Base-by-base conservation (phyloP, 2,888 invertebrate genomes). In the Nudaria mundana region DNA sequence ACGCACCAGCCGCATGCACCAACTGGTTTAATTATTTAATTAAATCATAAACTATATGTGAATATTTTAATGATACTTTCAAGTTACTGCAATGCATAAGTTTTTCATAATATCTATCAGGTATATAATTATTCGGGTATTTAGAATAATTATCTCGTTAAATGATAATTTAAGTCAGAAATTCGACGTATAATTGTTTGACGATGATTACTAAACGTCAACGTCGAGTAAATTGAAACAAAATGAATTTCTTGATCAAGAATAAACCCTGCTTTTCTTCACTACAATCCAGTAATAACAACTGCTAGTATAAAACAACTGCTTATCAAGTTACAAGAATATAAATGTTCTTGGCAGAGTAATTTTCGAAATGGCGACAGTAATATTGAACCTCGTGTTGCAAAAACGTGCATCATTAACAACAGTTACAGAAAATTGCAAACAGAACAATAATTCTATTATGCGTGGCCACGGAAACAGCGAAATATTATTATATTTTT, bases 361-460 rank as follows among this genome's bases (percentile, higher is more conserved):
- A 42, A 50, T 53, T 48, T 44, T 29, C 30, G 36, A 34, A 42
- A 40, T 30, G 22, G 37, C 23, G 38, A 26, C 37, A 33, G 31
- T 37, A 37, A 40, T 45, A 53, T 48, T 37, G 43, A 41, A 43
- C 41, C 18, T 50, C 54, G 45, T 56, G 56, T 44, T 30, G 36
- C 22, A 33, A 25, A 40, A 40, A 31, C 48, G 52, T 54, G 48
- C 41, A 30, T 30, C 52, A 52, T 54, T 57, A 52, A 45, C 26
- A 40, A 53, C 52, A 46, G 57, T 52, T 51, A 52, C 24, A 51
- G 18, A 37, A 45, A 53, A 56, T 54, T 44, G 33, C 44, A 26
- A 25, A 54, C 29, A 30, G 31, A 37, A 28, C 30, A 40, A 48
- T 41, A 13, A 42, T 40, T 48, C 31, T 48, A 54, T 39, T 42